Percentiles rank a stretch among this genome's conserved stretches.
Evolutionary conservation across 2,113 vertebrate species (phyloP).

Genomic region (Microcebus murinus): DNA sequence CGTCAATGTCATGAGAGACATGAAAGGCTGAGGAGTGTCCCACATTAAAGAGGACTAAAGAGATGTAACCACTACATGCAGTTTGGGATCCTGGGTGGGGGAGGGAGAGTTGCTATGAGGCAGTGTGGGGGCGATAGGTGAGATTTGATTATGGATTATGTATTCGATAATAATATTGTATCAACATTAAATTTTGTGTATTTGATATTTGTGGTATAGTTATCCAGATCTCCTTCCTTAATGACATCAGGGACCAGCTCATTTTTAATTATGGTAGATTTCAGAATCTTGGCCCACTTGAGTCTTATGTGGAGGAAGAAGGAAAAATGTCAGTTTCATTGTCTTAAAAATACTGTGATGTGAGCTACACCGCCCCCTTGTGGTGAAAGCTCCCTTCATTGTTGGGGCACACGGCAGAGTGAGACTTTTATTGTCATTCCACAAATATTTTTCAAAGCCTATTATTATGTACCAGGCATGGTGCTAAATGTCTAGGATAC

Average conservation of each 20-base stretch:
- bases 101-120: background rate
- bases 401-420: background rate
- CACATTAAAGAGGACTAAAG: background rate
- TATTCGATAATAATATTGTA: background rate
- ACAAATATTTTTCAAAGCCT: background rate
- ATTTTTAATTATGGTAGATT: background rate
- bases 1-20: background rate
- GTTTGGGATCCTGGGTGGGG: background rate
- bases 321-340: background rate
- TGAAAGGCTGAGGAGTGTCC: background rate
- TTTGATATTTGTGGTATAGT: background rate
- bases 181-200: background rate
- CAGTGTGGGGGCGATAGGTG: fast-evolving
- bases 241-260: background rate
- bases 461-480: background rate
- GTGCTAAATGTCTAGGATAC: background rate
- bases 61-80: background rate
- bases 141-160: background rate
- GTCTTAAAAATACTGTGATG: background rate
- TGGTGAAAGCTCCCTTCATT: background rate
- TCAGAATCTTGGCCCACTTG: background rate
- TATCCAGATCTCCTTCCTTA: background rate
- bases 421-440: background rate
- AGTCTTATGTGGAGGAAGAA: background rate
- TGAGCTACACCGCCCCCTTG: constrained; percentile 22